Evolutionary conservation across 2,113 vertebrate genomes (phyloP).

Genomic region (Xerus inauris): DNA sequence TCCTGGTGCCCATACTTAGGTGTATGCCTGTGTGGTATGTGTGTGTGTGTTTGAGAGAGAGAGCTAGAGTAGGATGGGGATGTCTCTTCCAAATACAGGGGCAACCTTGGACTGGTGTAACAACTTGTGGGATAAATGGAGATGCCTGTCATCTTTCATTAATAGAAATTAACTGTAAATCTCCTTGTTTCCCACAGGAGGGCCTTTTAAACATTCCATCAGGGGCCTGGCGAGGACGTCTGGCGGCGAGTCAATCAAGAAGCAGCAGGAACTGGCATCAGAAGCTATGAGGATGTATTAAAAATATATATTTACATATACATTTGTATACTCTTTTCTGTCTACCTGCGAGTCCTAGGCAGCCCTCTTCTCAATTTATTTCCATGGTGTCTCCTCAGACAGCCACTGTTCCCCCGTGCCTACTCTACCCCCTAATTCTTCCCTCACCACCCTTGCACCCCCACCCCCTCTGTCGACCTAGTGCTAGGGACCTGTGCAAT

Average conservation of each 20-base stretch:
- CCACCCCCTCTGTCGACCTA: slow-evolving; percentile 55
- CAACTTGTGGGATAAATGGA: slow-evolving; percentile 34
- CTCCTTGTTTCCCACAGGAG: slow-evolving; percentile 39
- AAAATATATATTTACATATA: background rate
- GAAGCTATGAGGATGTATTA: background rate
- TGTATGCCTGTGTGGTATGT: background rate
- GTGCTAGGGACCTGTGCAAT: slow-evolving; percentile 85
- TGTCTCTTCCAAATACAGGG: background rate
- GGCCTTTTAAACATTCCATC: slow-evolving; percentile 67
- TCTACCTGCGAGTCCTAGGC: background rate
- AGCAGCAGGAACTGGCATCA: background rate
- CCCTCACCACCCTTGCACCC: background rate
- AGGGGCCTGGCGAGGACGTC: background rate
- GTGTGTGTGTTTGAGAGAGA: background rate
- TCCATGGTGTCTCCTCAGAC: background rate
- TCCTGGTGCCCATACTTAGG: background rate
- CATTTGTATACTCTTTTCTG: background rate
- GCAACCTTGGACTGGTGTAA: background rate
- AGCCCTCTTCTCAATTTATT: background rate
- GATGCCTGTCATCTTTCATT: slow-evolving; percentile 65
- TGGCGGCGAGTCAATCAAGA: slow-evolving; percentile 24
- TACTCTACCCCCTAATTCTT: background rate
- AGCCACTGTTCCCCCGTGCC: background rate
- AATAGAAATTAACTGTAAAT: slow-evolving; percentile 77
- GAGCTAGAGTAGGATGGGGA: rapidly evolving